Base-by-base conservation (phyloP, 2,888 invertebrate species). In the Drosophila monieri region DNA sequence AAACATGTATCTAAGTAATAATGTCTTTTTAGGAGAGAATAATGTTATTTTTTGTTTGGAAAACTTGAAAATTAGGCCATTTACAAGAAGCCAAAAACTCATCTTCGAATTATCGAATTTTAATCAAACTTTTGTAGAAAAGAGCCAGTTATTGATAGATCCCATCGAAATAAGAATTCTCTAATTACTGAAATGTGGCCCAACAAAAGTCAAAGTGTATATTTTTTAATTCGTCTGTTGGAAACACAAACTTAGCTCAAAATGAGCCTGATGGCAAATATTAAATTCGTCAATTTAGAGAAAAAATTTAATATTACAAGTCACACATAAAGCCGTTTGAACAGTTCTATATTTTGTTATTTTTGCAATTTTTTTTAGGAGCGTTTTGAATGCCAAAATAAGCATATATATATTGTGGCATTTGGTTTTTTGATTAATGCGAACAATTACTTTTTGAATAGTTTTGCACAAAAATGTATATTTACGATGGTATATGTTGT, bases 101-200 rank as follows among this genome's bases (percentile, higher is more conserved):
- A 48, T 9, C 6, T 35, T n/a, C n/a, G 12, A 41, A 6, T 30
- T 23, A 56, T 57, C 39, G 51, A 67, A 69, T 69, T 67, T 66
- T 51, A 14, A 60, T 39, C 39, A n/a, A 39, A 30, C 30, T 61
- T 60, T 60, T 60, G 60, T 60, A 61, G 62, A 61, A 23, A 67
- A 18, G 27, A 30, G 48, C 9, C 39, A 25, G 35, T 57, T 46
- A 57, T 23, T 69, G 46, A 57, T 67, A 67, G 70, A 58, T 68
- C 67, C 67, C 67, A 68, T 69, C 67, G 67, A 68, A 70, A 58
- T 70, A 57, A 35, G 41, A 59, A 67, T 66, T 53, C 37, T 41
- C 18, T 67, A 12, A 41, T 47, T 21, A 30, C 15, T 12, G 46
- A 39, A 69, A 57, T 54, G 57, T 67, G 54, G 25, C 47, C 37